Base-by-base conservation (phyloP, 2,113 vertebrate species). In the Silurus asotus region DNA sequence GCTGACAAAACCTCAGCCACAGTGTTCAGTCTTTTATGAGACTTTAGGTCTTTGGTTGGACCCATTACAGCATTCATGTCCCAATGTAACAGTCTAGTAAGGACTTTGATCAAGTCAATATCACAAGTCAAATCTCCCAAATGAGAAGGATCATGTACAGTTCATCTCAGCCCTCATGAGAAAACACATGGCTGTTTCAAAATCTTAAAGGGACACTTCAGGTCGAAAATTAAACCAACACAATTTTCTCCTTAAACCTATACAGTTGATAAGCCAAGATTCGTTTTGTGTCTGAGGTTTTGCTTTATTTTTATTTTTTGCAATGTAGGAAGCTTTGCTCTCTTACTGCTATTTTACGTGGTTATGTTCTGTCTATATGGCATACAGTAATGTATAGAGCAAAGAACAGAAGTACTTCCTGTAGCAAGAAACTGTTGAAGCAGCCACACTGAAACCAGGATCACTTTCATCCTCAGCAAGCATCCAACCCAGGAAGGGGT, bases 31-130 rank as follows among this genome's bases (percentile, higher is more conserved):
- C 77, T 69, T 51, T 13, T 19, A 7, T 7, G 45, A 83, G 15
- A 86, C 25, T 8, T 78, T 86, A 86, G 84, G 88, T 87, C 88
- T 87, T 84, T 89, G 85, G 59, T 62, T 84, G 59, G 85, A 87
- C 82, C 85, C 59, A 67, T 28, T 84, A 88, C 81, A 89, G 88
- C 82, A 87, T 81, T 67, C 82, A 64, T 20, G 13, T 59, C 76
- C n/a, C 65, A 77, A 85, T 65, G 51, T 59, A 67, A 49, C 74
- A 88, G 80, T 64, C 87, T 88, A 70, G 67, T 51, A 65, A 55
- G 83, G 58, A 83, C 70, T 83, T 74, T 48, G 14, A 83, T 79
- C 58, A 48, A 61, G 53, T 75, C 37, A 61, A 59, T 59, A 81
- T 58, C 7, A 84, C 6, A 45, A 6, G 56, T 67, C 56, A 82